Evolutionary conservation across 2,797 vertebrate genomes (phyloP).

Genomic region (Echiichthys vipera): DNA sequence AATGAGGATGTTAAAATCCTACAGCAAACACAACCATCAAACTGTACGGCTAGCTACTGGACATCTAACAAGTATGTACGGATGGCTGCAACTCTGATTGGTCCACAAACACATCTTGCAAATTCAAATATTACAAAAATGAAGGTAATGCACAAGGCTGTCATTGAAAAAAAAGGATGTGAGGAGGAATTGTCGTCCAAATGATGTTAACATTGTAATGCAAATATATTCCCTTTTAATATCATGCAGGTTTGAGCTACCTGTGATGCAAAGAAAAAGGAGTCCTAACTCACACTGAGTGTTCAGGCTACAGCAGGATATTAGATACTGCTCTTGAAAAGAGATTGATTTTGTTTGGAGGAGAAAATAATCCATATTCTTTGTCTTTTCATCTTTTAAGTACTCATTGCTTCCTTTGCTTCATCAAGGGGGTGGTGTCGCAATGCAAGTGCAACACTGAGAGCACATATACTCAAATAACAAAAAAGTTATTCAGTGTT

Average conservation of each 20-base stretch:
- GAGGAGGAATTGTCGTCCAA: neutral
- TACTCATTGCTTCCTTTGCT: slow-evolving; percentile 2
- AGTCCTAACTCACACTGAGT: neutral
- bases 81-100: slow-evolving; percentile 49
- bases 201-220: neutral
- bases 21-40: slow-evolving; percentile 77
- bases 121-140: slow-evolving; percentile 48
- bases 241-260: neutral
- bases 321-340: slow-evolving; percentile 13
- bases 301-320: slow-evolving; percentile 1
- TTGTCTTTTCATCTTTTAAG: slow-evolving; percentile 5
- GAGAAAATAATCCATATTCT: slow-evolving; percentile 18
- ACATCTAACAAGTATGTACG: slow-evolving; percentile 53
- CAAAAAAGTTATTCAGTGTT: slow-evolving; percentile 6
- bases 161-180: neutral
- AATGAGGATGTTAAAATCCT: slow-evolving; percentile 83
- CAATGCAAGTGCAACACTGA: neutral
- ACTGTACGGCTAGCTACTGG: slow-evolving; percentile 53
- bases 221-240: slow-evolving; percentile 14
- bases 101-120: slow-evolving; percentile 48
- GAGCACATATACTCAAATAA: neutral
- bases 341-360: slow-evolving; percentile 15
- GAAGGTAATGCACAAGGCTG: slow-evolving; percentile 17
- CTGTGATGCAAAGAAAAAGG: neutral
- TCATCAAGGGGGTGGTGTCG: neutral